Percentiles rank a stretch among this genome's conserved stretches.
Evolutionary conservation across 23 tunicate species (phyloP).

Genomic region (Styela plicata): DNA sequence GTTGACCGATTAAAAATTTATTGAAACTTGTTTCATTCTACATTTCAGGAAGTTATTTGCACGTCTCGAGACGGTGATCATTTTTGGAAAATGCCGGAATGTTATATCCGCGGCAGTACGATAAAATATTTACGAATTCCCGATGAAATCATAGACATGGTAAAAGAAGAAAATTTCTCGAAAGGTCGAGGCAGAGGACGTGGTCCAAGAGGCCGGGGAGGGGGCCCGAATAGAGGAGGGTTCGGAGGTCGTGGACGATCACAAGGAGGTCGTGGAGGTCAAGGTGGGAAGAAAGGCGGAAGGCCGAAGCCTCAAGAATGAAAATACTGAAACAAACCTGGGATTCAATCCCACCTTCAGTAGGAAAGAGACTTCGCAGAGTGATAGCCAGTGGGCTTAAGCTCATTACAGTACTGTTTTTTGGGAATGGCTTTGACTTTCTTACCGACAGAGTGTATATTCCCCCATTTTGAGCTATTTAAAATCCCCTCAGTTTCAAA

Average conservation of each 20-base stretch:
- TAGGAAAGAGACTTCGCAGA: too few relatives aligned
- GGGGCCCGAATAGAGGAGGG: constrained; percentile 44
- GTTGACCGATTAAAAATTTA: too few relatives aligned
- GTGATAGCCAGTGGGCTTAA: too few relatives aligned
- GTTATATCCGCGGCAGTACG: constrained; percentile 96
- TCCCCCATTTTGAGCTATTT: too few relatives aligned
- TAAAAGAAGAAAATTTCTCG: constrained; percentile 83
- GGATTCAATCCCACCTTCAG: too few relatives aligned
- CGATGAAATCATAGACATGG: constrained; percentile 98
- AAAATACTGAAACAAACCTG: too few relatives aligned
- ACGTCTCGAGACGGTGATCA: constrained; percentile 99
- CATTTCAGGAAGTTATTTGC: constrained; percentile 83
- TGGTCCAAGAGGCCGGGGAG: constrained; percentile 79
- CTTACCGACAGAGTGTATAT: too few relatives aligned
- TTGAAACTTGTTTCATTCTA: background rate
- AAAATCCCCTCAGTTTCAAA: too few relatives aligned
- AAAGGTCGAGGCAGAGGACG: constrained; percentile 80
- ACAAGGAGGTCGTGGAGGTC: constrained; percentile 48
- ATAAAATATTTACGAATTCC: constrained; percentile 96
- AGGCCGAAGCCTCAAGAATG: constrained; percentile 7
- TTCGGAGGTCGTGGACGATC: constrained; percentile 82
- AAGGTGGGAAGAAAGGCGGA: constrained; percentile 37
- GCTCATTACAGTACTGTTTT: too few relatives aligned
- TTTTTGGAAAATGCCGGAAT: constrained; percentile 99
- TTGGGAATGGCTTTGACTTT: too few relatives aligned